These are phyloP conservation scores for Cataglyphis hispanica DNA, from an alignment of 1,140 invertebrate genomes.

Conservation along the genomic window DNA sequence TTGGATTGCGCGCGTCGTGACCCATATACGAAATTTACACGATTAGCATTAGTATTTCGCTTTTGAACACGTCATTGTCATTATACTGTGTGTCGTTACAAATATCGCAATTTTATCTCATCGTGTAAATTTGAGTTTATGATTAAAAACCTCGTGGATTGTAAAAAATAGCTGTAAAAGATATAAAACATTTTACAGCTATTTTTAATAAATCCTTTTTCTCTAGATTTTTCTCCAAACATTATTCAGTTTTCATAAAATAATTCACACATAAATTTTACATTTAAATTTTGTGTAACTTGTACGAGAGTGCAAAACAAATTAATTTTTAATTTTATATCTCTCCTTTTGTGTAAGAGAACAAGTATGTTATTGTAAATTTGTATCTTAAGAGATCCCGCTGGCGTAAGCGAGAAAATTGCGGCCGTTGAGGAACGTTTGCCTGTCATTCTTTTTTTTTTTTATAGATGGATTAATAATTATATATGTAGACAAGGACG, in stretches of 20 bases:
- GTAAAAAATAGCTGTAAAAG: background rate
- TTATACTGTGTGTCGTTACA: background rate
- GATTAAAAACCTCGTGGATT: background rate
- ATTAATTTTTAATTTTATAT: too few relatives aligned
- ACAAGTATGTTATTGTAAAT: too few relatives aligned
- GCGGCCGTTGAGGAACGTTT: background rate
- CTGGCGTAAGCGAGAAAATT: too few relatives aligned
- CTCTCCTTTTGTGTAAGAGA: too few relatives aligned
- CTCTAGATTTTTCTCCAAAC: too few relatives aligned
- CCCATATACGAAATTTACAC: background rate
- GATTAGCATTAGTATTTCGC: background rate
- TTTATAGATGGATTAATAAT: slow-evolving; percentile 19
- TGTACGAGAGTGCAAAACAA: too few relatives aligned
- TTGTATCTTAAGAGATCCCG: too few relatives aligned
- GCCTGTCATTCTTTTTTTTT: slow-evolving; percentile 16
- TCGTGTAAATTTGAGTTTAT: background rate
- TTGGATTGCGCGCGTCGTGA: background rate
- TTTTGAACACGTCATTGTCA: background rate
- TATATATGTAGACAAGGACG: slow-evolving; percentile 6
- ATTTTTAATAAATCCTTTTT: background rate
- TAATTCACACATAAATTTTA: too few relatives aligned
- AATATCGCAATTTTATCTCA: background rate
- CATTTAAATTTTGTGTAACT: too few relatives aligned
- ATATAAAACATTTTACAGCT: background rate
- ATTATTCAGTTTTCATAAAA: too few relatives aligned